phyloP scores from a whole-genome alignment of 2,888 invertebrate species.

The Eristalinus sepulchralis region DNA sequence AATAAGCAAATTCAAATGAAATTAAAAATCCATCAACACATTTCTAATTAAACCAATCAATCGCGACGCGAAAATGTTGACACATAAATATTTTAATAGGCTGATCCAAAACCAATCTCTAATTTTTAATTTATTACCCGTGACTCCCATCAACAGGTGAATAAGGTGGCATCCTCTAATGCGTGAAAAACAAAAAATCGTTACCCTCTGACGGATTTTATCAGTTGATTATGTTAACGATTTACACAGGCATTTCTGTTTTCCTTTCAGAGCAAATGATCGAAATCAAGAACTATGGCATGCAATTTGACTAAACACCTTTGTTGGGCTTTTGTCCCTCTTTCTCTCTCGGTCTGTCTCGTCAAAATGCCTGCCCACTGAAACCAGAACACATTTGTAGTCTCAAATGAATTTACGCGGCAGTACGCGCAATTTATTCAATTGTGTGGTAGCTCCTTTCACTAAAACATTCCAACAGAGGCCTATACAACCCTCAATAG shows the following conservation, averaged over 20 bases:
- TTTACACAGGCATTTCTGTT: not conserved
- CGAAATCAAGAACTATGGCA: not conserved
- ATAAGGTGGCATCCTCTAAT: not conserved
- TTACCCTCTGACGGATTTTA: not conserved
- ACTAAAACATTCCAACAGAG: not conserved
- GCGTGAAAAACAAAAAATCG: not conserved
- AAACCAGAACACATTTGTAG: not conserved
- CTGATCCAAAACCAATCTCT: not conserved
- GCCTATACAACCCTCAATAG: conserved; percentile 17
- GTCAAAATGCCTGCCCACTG: not conserved
- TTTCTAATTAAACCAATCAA: not conserved
- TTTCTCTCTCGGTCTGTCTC: not conserved
- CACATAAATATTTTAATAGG: not conserved
- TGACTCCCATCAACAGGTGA: not conserved
- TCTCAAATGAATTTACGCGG: conserved; percentile 2
- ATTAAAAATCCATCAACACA: not conserved
- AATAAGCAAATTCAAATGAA: too few species aligned
- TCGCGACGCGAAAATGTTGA: too few species aligned
- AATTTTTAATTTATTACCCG: not conserved
- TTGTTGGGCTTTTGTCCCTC: not conserved
- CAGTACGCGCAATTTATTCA: conserved; percentile 49
- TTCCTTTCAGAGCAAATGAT: not conserved
- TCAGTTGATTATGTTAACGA: not conserved
- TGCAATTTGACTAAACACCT: not conserved
- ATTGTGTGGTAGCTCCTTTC: conserved; percentile 33